phyloP scores from a whole-genome alignment of 2,888 invertebrate species.

The Ophion obscuratus region DNA sequence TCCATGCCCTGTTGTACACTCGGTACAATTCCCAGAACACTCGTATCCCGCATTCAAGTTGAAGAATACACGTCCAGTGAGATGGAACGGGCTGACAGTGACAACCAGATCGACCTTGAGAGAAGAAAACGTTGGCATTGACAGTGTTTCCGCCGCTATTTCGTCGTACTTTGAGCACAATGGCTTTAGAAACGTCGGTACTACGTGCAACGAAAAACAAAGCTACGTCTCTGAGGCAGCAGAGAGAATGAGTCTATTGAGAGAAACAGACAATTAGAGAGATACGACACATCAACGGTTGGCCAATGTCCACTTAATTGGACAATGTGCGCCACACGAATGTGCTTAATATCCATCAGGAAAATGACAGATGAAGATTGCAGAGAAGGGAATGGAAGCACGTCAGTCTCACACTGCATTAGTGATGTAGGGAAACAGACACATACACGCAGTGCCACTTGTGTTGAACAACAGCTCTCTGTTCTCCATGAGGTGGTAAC shows the following conservation, averaged over 20 bases:
- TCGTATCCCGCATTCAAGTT: neutral
- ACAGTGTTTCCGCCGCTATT: neutral
- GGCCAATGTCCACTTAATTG: constrained; percentile 1
- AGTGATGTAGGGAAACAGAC: constrained; percentile 13
- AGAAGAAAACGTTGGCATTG: neutral
- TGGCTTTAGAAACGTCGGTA: neutral
- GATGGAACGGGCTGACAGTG: neutral
- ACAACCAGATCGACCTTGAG: neutral
- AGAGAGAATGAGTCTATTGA: neutral
- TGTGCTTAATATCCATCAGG: constrained; percentile 9
- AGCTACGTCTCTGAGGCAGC: neutral
- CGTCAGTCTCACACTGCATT: constrained; percentile 43
- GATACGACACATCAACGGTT: constrained; percentile 14
- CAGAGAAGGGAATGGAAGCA: constrained; percentile 19
- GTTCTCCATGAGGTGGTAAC: constrained; percentile 45
- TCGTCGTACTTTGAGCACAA: neutral
- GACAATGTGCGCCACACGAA: constrained; percentile 7
- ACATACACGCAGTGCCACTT: neutral
- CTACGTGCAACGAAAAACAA: neutral
- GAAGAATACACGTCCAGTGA: neutral
- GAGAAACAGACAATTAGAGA: neutral
- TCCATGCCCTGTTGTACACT: neutral
- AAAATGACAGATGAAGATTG: constrained; percentile 42
- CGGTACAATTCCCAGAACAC: neutral
- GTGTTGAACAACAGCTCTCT: constrained; percentile 35